Evolutionary conservation across 2,113 vertebrate genomes (phyloP).

Genomic region (Chiloscyllium plagiosum): DNA sequence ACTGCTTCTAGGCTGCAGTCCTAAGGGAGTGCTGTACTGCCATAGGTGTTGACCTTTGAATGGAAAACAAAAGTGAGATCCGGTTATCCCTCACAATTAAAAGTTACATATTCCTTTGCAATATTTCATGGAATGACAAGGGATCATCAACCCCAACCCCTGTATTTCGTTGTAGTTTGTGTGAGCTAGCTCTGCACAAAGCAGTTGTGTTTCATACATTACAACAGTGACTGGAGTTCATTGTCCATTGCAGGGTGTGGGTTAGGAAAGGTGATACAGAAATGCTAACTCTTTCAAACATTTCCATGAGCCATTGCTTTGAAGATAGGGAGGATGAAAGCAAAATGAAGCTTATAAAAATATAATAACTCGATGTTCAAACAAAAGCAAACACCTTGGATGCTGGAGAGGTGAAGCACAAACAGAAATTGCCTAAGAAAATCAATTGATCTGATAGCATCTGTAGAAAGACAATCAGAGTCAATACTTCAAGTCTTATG

Average conservation of each 20-base stretch:
- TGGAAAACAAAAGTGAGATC: background rate
- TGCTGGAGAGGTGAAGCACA: too few relatives aligned
- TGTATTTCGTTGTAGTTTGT: background rate
- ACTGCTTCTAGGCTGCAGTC: background rate
- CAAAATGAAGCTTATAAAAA: background rate
- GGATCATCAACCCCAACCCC: background rate
- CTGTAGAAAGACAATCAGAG: too few relatives aligned
- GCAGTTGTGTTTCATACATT: background rate
- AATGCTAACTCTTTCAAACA: background rate
- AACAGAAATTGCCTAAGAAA: too few relatives aligned
- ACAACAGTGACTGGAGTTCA: background rate
- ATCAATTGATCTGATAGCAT: too few relatives aligned
- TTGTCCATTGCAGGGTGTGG: background rate
- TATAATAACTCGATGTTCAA: too few relatives aligned
- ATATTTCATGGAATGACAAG: background rate
- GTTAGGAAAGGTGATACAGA: background rate
- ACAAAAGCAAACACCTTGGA: too few relatives aligned
- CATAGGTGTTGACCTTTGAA: background rate
- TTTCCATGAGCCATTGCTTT: background rate
- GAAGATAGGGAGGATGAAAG: background rate
- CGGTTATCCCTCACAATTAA: background rate
- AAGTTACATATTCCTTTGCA: background rate
- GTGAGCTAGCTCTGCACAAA: background rate
- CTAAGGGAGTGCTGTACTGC: background rate
- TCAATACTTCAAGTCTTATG: too few relatives aligned